Evolutionary conservation across 2,113 vertebrate genomes (phyloP).

Genomic region (Nannobrachium achirus): DNA sequence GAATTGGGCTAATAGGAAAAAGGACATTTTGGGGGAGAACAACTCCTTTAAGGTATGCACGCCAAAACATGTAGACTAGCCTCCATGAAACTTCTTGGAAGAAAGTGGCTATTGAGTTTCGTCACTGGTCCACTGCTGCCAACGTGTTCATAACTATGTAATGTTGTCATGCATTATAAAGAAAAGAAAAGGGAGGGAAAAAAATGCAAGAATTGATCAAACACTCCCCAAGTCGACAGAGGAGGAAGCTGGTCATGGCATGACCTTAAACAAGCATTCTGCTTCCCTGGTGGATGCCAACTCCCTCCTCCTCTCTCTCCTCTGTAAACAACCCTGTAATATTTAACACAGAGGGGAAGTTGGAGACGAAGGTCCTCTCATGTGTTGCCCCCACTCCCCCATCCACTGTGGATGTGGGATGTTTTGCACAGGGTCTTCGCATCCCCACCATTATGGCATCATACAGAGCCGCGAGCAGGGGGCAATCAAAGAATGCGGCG

Average conservation of each 20-base stretch:
- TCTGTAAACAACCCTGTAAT: conserved; percentile 80
- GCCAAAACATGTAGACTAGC: conserved; percentile 33
- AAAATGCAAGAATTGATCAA: conserved; percentile 77
- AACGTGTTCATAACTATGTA: conserved; percentile 76
- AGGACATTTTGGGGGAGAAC: no score
- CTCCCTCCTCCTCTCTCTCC: conserved; percentile 37
- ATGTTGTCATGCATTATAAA: conserved; percentile 76
- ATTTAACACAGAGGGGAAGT: conserved; percentile 74
- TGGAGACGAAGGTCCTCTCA: conserved; percentile 57
- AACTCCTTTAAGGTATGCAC: conserved; percentile 40
- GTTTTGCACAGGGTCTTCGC: conserved; percentile 63
- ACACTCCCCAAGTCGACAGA: conserved; percentile 66
- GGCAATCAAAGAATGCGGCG: conserved; percentile 73
- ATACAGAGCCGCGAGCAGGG: conserved; percentile 66
- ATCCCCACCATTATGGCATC: conserved; percentile 76
- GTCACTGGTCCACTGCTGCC: conserved; percentile 57
- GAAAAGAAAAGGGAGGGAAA: conserved; percentile 8
- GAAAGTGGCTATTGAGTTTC: conserved; percentile 64
- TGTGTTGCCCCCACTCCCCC: conserved; percentile 54
- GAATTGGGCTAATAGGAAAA: no score
- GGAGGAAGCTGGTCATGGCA: conserved; percentile 68
- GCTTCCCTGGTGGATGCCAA: conserved; percentile 56
- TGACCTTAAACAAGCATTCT: conserved; percentile 77
- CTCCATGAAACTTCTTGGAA: conserved; percentile 39
- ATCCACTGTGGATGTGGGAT: conserved; percentile 63